These are phyloP conservation scores for Catalaphyllia jardinei DNA, from an alignment of 64 coral and sea anemone species.

Conservation along the genomic window DNA sequence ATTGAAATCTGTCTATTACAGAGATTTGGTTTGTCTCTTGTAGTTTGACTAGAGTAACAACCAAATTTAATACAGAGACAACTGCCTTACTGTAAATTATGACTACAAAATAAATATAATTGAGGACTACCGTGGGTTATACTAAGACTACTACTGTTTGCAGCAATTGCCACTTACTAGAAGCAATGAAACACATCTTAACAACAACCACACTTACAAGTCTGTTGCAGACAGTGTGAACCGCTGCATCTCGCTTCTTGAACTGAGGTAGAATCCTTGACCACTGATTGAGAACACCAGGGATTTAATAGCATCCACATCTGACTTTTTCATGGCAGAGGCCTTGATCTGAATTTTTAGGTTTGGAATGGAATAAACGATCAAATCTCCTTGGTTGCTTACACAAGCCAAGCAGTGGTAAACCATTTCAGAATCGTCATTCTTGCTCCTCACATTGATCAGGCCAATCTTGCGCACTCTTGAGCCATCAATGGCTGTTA, in stretches of 20 bases:
- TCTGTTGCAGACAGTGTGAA: conserved; percentile 90
- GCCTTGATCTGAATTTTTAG: conserved; percentile 89
- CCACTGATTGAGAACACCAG: conserved; percentile 85
- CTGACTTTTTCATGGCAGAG: conserved; percentile 87
- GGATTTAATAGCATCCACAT: conserved; percentile 91
- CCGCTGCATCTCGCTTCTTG: conserved; percentile 92
- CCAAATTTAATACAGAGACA: too few species aligned
- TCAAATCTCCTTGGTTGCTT: conserved; percentile 96
- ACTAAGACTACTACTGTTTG: too few species aligned
- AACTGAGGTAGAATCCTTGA: conserved; percentile 96
- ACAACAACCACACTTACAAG: conserved; percentile 64
- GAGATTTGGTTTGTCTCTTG: too few species aligned
- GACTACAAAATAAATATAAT: too few species aligned
- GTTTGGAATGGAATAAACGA: conserved; percentile 82
- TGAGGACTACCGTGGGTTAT: too few species aligned
- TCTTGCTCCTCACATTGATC: conserved; percentile 83
- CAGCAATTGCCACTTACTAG: background rate
- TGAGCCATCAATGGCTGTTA: conserved; percentile 98
- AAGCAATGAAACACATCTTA: background rate
- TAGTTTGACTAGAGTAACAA: too few species aligned
- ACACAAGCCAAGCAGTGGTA: conserved; percentile 96
- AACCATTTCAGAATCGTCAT: conserved; percentile 77
- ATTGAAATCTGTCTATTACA: too few species aligned
- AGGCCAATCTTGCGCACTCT: conserved; percentile 93
- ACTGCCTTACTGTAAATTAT: too few species aligned